These are phyloP conservation scores for Scolopax mira DNA, from an alignment of 2,113 vertebrate species.

Conservation along the genomic window DNA sequence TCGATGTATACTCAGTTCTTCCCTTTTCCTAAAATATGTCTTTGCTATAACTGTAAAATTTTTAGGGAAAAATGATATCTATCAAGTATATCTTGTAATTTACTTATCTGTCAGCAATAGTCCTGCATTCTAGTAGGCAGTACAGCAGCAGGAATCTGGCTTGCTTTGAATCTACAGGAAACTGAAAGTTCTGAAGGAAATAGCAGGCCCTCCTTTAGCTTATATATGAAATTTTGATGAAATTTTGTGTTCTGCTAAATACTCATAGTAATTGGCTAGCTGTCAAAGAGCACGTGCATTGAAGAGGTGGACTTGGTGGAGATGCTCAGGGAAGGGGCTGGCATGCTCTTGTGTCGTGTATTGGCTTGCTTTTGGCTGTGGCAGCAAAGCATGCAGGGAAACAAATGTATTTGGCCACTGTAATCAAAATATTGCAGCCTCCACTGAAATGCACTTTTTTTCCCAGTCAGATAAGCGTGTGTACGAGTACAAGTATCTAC, in stretches of 20 bases:
- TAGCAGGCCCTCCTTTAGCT: neutral
- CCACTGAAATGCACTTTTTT: neutral
- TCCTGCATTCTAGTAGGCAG: neutral
- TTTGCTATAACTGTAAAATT: neutral
- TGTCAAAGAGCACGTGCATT: neutral
- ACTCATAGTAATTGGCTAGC: neutral
- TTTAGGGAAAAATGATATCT: neutral
- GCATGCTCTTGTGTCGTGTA: neutral
- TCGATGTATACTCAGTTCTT: neutral
- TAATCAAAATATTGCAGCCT: neutral
- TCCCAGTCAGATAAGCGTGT: neutral
- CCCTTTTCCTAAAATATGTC: neutral
- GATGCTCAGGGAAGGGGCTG: neutral
- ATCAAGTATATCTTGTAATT: neutral
- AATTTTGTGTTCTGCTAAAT: neutral
- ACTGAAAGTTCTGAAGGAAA: neutral
- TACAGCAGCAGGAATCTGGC: neutral
- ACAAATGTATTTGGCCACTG: neutral
- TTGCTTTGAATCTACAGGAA: neutral
- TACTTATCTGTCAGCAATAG: neutral
- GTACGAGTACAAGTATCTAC: accelerated
- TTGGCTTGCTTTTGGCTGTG: neutral
- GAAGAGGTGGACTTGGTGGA: neutral
- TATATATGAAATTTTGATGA: no score
- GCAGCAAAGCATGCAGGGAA: neutral